These are phyloP conservation scores for Smithornis capensis DNA, from an alignment of 2,113 vertebrate genomes.

Conservation along the genomic window DNA sequence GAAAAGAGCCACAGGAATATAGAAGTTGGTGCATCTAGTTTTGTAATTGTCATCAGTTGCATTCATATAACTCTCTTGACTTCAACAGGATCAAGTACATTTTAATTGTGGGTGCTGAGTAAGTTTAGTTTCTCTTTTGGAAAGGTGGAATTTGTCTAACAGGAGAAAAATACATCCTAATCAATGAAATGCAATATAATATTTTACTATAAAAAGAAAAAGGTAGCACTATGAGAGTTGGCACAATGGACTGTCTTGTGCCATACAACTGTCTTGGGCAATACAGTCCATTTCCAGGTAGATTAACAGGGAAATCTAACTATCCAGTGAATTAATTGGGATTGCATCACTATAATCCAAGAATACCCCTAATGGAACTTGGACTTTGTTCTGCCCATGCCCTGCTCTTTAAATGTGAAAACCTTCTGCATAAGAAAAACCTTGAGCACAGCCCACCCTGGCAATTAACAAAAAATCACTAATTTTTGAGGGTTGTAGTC, in stretches of 20 bases:
- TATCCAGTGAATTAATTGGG: not conserved
- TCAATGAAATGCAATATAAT: not conserved
- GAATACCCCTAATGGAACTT: not conserved
- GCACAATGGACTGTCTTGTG: not conserved
- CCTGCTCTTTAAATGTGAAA: not conserved
- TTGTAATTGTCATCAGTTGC: not conserved
- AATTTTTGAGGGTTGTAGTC: conserved; percentile 4
- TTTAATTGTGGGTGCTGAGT: not conserved
- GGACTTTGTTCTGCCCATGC: not conserved
- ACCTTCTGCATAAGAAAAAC: not conserved
- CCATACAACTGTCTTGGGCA: too few relatives aligned
- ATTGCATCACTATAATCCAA: not conserved
- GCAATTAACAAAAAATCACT: not conserved
- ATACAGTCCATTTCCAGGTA: not conserved
- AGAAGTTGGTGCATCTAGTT: not conserved
- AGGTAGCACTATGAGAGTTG: not conserved
- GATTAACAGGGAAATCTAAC: not conserved
- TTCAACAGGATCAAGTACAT: not conserved
- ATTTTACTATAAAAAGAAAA: not conserved
- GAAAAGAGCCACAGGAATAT: not conserved
- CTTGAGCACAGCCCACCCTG: not conserved
- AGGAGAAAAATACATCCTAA: not conserved
- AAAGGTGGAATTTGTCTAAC: not conserved
- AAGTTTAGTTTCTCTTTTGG: not conserved
- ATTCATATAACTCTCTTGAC: not conserved